Base-by-base conservation (phyloP, 2,888 invertebrate species). In the Melitaea athalia region DNA sequence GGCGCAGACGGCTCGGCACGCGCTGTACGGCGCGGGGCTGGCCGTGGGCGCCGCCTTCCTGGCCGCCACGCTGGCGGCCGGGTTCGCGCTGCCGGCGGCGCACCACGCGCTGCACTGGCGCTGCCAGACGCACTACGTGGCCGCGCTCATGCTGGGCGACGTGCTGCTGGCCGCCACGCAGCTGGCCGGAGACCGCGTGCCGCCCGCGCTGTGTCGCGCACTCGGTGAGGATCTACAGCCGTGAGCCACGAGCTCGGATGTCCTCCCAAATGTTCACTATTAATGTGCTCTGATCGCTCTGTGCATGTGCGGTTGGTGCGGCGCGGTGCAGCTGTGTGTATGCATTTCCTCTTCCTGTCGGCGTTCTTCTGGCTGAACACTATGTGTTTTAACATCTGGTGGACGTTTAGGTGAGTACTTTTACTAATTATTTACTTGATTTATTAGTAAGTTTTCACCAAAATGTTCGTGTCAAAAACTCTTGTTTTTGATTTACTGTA, bases 371-470 rank as follows among this genome's bases (percentile, higher is more conserved):
- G 98, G 98, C 94, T 98, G 61, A 98, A 97, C 89, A 97, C 97
- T 72, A 97, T 98, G 97, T 98, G 97, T 89, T 97, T 97, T 93
- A 98, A 98, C 92, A 97, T 98, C 85, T 98, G 97, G 97, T 97
- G 97, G 97, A 97, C 97, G 24, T 97, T 97, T 90, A 94, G 96
- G 97, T 96, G 87, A 95, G 95, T 93, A 42, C 52, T 38, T 31
- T 47, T 15, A 11, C 10, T 31, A 31, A 61, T 47, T 24, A 12
- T 43, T 42, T 43, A 24, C 15, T 17, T 55, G 38, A 55, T 55
- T 55, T 55, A 31, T n/a, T n/a, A n/a, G n/a, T n/a, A n/a, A n/a
- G n/a, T n/a, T n/a, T n/a, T n/a, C n/a, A n/a, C n/a, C n/a, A n/a
- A n/a, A n/a, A n/a, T n/a, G n/a, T n/a, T n/a, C n/a, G n/a, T n/a